Evolutionary conservation across 2,888 invertebrate genomes (phyloP).

Genomic region (Heliothis peltigera): DNA sequence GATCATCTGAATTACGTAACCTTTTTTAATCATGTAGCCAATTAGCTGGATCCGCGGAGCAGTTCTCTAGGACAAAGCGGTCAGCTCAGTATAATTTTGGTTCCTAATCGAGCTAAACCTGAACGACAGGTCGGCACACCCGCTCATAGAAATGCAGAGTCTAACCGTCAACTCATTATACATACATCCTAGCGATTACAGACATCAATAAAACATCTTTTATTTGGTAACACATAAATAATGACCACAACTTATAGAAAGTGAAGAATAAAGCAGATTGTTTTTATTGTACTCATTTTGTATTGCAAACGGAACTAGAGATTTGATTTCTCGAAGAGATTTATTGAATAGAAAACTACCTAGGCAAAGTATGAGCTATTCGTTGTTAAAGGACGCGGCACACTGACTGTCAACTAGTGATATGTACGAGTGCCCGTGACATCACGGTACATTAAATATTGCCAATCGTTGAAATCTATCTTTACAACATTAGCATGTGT

Average conservation of each 20-base stretch:
- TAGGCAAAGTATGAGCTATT: slow-evolving; percentile 4
- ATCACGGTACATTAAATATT: slow-evolving; percentile 43
- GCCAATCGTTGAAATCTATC: slow-evolving; percentile 51
- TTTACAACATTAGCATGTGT: slow-evolving; percentile 55
- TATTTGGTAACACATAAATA: slow-evolving; percentile 38
- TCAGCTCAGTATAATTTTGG: slow-evolving; percentile 69
- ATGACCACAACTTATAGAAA: slow-evolving; percentile 42
- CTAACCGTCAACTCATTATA: slow-evolving; percentile 38
- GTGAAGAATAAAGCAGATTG: slow-evolving; percentile 11
- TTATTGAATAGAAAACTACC: slow-evolving; percentile 8
- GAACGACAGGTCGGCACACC: slow-evolving; percentile 63
- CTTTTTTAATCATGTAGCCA: slow-evolving; percentile 57
- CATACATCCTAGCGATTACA: slow-evolving; percentile 28
- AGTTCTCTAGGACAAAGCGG: slow-evolving; percentile 64
- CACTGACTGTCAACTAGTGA: slow-evolving; percentile 34
- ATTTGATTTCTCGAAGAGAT: slow-evolving; percentile 38
- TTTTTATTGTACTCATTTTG: slow-evolving; percentile 30
- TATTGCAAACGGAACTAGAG: slow-evolving; percentile 1
- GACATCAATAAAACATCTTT: slow-evolving; percentile 38
- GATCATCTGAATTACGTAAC: slow-evolving; percentile 52
- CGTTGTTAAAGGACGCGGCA: no score
- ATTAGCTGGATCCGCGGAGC: slow-evolving; percentile 52
- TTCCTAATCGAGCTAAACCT: slow-evolving; percentile 63
- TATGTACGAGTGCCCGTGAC: slow-evolving; percentile 27
- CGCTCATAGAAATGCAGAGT: slow-evolving; percentile 50